Conservation (phyloP, 2,888 invertebrate species). For the Tuta absoluta region DNA sequence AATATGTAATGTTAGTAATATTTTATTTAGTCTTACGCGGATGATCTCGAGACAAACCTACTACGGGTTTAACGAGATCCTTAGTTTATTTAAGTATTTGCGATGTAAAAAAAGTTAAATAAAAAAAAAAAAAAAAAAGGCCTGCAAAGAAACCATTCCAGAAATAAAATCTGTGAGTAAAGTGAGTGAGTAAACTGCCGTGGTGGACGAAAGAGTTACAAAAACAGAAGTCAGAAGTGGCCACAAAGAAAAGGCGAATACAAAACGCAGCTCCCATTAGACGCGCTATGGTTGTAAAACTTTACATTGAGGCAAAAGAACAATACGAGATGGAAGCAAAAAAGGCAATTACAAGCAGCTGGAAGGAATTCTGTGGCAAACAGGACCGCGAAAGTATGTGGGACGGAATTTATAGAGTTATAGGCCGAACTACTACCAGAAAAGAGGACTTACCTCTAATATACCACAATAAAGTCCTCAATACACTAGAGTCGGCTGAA, state of each 20-base stretch:
- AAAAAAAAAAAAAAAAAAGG: too few relatives aligned
- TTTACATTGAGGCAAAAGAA: not conserved
- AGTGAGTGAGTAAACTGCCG: conserved; percentile 10
- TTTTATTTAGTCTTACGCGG: too few relatives aligned
- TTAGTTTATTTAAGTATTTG: too few relatives aligned
- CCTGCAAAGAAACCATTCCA: not conserved
- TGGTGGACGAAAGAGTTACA: conserved; percentile 18
- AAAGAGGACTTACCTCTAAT: conserved; percentile 1
- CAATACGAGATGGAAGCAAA: not conserved
- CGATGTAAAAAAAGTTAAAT: too few relatives aligned
- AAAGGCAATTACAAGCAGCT: too few relatives aligned
- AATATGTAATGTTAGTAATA: too few relatives aligned
- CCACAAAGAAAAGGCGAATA: not conserved
- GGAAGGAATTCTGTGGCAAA: too few relatives aligned
- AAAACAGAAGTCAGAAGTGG: not conserved
- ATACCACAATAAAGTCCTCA: not conserved
- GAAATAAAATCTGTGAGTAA: not conserved
- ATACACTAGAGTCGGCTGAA: not conserved
- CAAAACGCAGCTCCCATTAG: not conserved
- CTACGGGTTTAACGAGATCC: too few relatives aligned
- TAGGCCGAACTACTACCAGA: not conserved
- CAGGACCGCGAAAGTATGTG: too few relatives aligned
- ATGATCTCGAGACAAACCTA: too few relatives aligned
- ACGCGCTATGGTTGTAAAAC: not conserved
- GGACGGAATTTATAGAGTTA: too few relatives aligned